A percentile compares a stretch with the other conserved stretches of the same genome.
Evolutionary conservation across 2,113 vertebrate genomes (phyloP).

Genomic region (Zosterops pallidus): DNA sequence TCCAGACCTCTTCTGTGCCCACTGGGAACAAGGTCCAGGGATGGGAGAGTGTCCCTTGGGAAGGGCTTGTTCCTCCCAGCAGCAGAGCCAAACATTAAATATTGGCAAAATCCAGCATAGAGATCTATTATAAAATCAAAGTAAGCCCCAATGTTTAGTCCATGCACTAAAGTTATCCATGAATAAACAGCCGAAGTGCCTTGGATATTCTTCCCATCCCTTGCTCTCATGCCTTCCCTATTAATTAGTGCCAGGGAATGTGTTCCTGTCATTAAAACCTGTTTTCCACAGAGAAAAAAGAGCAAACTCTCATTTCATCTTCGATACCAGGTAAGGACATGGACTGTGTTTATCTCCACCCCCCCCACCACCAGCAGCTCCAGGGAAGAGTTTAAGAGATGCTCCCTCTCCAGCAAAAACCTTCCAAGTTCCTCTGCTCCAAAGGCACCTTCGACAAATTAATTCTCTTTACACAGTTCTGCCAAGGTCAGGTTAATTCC

Average conservation of each 20-base stretch:
- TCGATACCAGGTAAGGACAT: neutral
- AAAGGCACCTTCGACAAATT: constrained; percentile 1
- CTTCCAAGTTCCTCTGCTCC: neutral
- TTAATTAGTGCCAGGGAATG: neutral
- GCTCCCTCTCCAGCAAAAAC: neutral
- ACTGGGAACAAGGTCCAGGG: fast-evolving
- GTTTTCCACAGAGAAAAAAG: neutral
- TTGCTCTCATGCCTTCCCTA: neutral
- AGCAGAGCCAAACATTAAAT: neutral
- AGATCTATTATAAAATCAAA: neutral
- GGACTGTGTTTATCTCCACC: neutral
- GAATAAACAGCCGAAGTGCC: neutral
- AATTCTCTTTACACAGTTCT: neutral
- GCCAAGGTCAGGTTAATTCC: neutral
- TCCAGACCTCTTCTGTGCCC: neutral
- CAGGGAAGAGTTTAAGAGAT: neutral
- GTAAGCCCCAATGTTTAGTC: neutral
- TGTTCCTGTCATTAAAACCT: neutral
- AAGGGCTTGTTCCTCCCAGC: neutral
- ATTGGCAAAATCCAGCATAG: neutral
- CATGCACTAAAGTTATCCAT: fast-evolving
- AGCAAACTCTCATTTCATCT: neutral
- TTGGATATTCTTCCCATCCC: neutral
- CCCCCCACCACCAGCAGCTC: neutral
- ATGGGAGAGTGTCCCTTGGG: neutral